Percentiles rank a stretch among this genome's conserved stretches.
Conservation (phyloP, 2,888 invertebrate species). For the Metellina segmentata region DNA sequence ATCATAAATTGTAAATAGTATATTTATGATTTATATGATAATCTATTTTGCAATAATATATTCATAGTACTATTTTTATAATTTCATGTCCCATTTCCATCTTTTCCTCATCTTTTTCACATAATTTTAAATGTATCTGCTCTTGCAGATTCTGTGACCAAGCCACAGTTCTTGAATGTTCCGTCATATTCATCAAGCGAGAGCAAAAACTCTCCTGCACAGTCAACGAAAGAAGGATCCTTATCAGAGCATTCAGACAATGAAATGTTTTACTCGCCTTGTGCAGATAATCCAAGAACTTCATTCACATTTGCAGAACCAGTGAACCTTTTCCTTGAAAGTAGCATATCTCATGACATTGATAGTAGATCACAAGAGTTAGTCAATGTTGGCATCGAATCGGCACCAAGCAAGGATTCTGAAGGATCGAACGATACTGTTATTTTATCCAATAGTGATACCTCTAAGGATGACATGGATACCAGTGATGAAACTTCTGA, state of each 20-base stretch:
- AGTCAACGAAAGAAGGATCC: not conserved
- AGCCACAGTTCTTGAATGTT: not conserved
- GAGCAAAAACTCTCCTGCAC: not conserved
- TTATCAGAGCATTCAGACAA: slow-evolving; percentile 26
- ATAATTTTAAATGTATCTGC: too few relatives aligned
- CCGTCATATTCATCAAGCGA: not conserved
- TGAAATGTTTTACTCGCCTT: slow-evolving; percentile 32
- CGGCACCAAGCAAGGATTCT: not conserved
- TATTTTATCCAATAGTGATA: not conserved
- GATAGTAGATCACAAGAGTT: not conserved
- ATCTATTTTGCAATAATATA: too few relatives aligned
- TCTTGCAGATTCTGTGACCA: too few relatives aligned
- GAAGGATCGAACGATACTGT: not conserved
- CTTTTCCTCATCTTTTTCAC: too few relatives aligned
- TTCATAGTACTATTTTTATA: too few relatives aligned
- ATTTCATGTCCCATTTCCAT: too few relatives aligned
- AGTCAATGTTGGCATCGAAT: not conserved
- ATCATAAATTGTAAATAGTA: too few relatives aligned
- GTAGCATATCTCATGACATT: not conserved
- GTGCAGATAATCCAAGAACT: not conserved
- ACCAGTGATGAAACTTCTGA: not conserved
- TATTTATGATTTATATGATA: too few relatives aligned
- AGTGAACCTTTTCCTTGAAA: slow-evolving; percentile 3
- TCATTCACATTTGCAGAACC: slow-evolving; percentile 17
- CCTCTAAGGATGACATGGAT: not conserved